Evolutionary conservation across 2,888 invertebrate species (phyloP).

Genomic region (Zootermopsis nevadensis): DNA sequence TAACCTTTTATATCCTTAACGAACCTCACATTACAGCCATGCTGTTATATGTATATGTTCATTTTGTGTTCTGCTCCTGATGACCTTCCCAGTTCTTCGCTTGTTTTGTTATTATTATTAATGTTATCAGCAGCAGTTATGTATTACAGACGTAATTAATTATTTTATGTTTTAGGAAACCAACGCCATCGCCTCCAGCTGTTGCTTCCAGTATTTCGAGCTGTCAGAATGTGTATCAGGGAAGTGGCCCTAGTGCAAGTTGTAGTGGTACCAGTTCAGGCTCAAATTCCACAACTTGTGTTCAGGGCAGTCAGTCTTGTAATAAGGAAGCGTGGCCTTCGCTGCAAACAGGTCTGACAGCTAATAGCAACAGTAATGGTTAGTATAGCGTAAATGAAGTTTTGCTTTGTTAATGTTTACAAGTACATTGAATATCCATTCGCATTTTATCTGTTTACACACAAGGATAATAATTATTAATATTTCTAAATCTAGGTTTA

Average conservation of each 20-base stretch:
- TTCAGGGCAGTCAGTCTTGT: constrained; percentile 53
- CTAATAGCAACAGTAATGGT: constrained; percentile 14
- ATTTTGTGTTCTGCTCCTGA: no score
- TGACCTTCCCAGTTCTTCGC: no score
- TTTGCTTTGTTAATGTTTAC: not conserved
- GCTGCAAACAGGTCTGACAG: constrained; percentile 40
- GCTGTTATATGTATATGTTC: no score
- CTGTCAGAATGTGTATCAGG: constrained; percentile 49
- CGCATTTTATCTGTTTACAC: no score
- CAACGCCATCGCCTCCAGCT: constrained; percentile 65
- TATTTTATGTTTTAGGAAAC: constrained; percentile 59
- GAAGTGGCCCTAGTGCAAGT: constrained; percentile 23
- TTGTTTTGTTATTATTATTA: no score
- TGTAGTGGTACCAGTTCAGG: constrained; percentile 2
- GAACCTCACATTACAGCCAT: no score
- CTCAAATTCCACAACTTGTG: constrained; percentile 50
- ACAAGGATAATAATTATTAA: no score
- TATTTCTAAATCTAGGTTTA: no score
- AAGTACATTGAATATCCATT: no score
- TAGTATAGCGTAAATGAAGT: not conserved
- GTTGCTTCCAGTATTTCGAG: constrained; percentile 58
- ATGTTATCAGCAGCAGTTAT: no score
- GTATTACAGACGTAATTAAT: not conserved
- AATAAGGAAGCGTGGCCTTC: constrained; percentile 80
- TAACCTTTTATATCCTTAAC: no score